These are phyloP conservation scores for Onychostoma macrolepis DNA, from an alignment of 2,113 vertebrate genomes.

Conservation along the genomic window DNA sequence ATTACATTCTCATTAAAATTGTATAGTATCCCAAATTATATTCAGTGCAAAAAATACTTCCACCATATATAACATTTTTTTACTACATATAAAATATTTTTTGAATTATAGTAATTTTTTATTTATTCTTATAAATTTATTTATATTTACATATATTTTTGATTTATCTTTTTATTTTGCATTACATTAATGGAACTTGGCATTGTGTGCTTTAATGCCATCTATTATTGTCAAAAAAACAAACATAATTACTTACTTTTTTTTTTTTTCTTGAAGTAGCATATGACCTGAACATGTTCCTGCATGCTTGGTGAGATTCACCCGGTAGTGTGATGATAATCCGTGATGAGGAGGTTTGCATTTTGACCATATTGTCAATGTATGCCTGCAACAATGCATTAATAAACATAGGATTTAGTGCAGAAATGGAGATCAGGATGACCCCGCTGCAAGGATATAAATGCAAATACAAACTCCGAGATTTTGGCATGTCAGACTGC, in stretches of 20 bases:
- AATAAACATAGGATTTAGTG: background rate
- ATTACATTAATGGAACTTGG: background rate
- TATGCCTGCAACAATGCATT: constrained; percentile 5
- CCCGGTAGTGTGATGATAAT: background rate
- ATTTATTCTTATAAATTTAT: background rate
- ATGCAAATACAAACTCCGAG: background rate
- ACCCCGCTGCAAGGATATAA: constrained; percentile 9
- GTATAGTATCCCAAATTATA: background rate
- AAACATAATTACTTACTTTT: background rate
- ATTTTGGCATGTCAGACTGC: background rate
- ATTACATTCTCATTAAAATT: background rate
- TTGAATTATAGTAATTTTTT: background rate
- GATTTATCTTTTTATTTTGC: no score
- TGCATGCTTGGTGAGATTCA: background rate
- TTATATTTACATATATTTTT: no score
- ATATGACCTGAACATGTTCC: background rate
- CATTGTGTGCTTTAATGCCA: background rate
- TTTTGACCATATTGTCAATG: background rate
- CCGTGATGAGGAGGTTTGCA: background rate
- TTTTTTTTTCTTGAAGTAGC: background rate
- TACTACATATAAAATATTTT: background rate
- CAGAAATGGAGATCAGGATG: constrained; percentile 3
- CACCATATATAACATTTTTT: background rate
- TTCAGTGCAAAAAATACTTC: background rate
- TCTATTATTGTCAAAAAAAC: background rate